phyloP scores from a whole-genome alignment of 92 coral and sea anemone species.

The Phenganax marumi region DNA sequence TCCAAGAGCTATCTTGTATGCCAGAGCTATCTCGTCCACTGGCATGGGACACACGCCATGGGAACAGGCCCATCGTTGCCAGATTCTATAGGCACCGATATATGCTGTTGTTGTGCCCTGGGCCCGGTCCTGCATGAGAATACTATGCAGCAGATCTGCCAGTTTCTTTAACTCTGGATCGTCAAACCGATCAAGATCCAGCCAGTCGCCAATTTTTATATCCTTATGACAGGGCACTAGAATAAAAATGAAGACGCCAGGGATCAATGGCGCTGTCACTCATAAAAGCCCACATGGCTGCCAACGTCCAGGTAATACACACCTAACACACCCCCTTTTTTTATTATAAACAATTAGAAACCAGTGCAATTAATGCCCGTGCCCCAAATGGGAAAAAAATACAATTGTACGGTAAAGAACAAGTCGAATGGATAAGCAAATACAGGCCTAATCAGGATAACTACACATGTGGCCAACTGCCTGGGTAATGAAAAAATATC shows the following conservation, averaged over 20 bases:
- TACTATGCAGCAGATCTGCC: slow-evolving; percentile 44
- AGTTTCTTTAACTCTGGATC: slow-evolving; percentile 47
- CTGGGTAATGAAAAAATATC: too few species aligned
- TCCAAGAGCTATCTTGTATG: too few species aligned
- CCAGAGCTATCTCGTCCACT: background rate
- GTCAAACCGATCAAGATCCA: slow-evolving; percentile 17
- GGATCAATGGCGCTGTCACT: background rate
- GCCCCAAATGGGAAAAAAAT: too few species aligned
- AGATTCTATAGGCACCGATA: slow-evolving; percentile 46
- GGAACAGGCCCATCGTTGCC: slow-evolving; percentile 52
- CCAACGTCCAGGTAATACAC: too few species aligned
- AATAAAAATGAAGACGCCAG: background rate
- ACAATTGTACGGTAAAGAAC: too few species aligned
- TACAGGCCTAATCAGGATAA: too few species aligned
- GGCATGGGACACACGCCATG: slow-evolving; percentile 27
- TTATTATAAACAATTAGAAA: too few species aligned
- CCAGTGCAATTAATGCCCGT: too few species aligned
- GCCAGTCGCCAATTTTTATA: background rate
- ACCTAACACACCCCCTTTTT: too few species aligned
- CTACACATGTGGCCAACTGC: too few species aligned
- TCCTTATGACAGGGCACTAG: slow-evolving; percentile 14
- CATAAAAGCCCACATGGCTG: too few species aligned
- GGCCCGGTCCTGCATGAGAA: slow-evolving; percentile 59
- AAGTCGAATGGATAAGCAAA: too few species aligned
- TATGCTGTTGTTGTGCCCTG: slow-evolving; percentile 55